Percentiles rank a stretch among this genome's conserved stretches.
Evolutionary conservation across 2,113 vertebrate species (phyloP).

Genomic region (Neoarius graeffei): DNA sequence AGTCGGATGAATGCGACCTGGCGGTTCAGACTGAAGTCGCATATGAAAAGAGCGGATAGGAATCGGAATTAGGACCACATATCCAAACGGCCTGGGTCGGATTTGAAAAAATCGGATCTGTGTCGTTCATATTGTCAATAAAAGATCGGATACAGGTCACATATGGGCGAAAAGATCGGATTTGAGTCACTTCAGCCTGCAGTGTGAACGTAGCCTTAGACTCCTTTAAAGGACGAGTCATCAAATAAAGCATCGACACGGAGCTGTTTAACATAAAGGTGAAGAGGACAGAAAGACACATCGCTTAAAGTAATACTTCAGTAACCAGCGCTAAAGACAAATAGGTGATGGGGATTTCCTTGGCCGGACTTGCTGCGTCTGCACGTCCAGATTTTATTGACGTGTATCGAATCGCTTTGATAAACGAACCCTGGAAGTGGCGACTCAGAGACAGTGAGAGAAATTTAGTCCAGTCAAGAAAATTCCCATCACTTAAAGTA

Average conservation of each 20-base stretch:
- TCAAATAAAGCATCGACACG: not conserved
- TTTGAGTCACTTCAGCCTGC: too few relatives aligned
- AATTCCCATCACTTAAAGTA: not conserved
- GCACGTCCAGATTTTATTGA: conserved; percentile 1
- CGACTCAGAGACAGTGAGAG: not conserved
- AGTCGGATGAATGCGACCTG: too few relatives aligned
- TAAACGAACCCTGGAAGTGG: too few relatives aligned
- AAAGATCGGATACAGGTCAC: too few relatives aligned
- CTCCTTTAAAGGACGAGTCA: not conserved
- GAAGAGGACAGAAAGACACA: conserved; percentile 6
- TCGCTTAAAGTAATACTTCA: conserved; percentile 51
- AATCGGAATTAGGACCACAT: too few relatives aligned
- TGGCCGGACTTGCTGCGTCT: not conserved
- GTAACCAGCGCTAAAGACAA: conserved; percentile 13
- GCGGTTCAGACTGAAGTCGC: too few relatives aligned
- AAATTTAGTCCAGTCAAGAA: not conserved
- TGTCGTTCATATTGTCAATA: too few relatives aligned
- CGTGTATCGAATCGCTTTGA: not conserved
- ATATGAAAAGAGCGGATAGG: too few relatives aligned
- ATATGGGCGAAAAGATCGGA: too few relatives aligned
- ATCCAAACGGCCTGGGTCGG: too few relatives aligned
- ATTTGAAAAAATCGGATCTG: too few relatives aligned
- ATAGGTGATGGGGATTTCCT: not conserved
- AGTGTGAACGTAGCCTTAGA: too few relatives aligned
- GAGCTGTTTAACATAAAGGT: not conserved